Conservation (phyloP, 2,113 vertebrate species). For the Dunckerocampus dactyliophorus region DNA sequence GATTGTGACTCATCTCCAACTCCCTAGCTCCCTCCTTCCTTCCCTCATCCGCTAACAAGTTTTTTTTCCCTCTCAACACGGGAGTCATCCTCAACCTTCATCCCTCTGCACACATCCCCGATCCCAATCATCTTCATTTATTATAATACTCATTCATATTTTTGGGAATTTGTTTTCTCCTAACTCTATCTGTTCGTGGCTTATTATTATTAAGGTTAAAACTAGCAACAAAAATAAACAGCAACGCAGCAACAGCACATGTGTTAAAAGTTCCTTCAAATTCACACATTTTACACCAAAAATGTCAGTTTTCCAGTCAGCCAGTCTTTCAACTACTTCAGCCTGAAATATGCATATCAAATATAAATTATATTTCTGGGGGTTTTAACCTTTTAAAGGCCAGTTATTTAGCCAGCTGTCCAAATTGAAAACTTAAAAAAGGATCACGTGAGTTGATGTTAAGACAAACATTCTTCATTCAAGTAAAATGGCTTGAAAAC, state of each 20-base stretch:
- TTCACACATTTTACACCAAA: no score
- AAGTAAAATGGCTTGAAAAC: no score
- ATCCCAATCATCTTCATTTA: neutral
- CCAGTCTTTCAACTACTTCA: no score
- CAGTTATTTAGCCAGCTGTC: no score
- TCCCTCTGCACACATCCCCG: conserved; percentile 3
- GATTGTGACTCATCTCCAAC: conserved; percentile 57
- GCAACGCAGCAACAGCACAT: no score
- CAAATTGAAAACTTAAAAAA: no score
- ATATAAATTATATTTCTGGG: neutral
- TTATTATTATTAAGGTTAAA: no score
- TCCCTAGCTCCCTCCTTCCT: conserved; percentile 2
- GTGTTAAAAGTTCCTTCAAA: no score
- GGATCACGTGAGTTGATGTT: no score
- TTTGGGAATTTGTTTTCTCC: neutral
- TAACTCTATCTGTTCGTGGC: neutral
- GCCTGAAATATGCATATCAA: no score
- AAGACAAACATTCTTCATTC: no score
- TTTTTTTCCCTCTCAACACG: neutral
- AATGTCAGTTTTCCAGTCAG: neutral
- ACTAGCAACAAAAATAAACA: no score
- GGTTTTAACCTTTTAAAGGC: neutral
- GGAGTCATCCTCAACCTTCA: conserved; percentile 20
- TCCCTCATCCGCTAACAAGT: neutral
- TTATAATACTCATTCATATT: conserved; percentile 6